Conservation (phyloP, 1,140 invertebrate species). For the Lasioglossum albipes region DNA sequence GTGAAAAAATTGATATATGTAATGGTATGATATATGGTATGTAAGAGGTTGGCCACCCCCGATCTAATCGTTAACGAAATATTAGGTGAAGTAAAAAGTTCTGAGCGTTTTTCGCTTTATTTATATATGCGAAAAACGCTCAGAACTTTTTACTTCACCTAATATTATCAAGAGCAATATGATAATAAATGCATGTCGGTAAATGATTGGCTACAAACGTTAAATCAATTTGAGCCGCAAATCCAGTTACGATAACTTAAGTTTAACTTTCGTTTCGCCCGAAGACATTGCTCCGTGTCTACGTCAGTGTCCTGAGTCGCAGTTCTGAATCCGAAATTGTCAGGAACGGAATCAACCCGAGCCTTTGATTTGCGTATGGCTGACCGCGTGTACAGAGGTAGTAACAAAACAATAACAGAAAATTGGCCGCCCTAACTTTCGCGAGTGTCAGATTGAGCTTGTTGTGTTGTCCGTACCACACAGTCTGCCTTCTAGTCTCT, state of each 20-base stretch:
- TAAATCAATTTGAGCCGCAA: not conserved
- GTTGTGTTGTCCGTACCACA: slow-evolving; percentile 8
- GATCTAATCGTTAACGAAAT: too few species aligned
- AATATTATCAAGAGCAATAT: too few species aligned
- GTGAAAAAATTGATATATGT: too few species aligned
- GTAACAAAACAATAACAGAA: slow-evolving; percentile 27
- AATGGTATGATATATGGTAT: too few species aligned
- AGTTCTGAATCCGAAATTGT: slow-evolving; percentile 19
- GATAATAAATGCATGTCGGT: too few species aligned
- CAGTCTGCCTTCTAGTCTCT: not conserved
- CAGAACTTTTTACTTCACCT: too few species aligned
- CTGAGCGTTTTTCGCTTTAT: too few species aligned
- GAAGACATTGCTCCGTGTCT: not conserved
- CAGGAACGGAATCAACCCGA: not conserved
- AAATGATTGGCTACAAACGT: not conserved
- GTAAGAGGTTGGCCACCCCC: too few species aligned
- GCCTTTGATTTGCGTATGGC: slow-evolving; percentile 18
- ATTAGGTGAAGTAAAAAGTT: too few species aligned
- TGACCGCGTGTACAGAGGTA: slow-evolving; percentile 3
- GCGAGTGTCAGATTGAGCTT: slow-evolving; percentile 9
- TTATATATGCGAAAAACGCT: too few species aligned
- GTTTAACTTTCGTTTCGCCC: not conserved
- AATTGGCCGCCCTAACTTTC: slow-evolving; percentile 29
- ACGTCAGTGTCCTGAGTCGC: not conserved
- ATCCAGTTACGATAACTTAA: slow-evolving; percentile 17